Base-by-base conservation (phyloP, 2,797 vertebrate species). In the Lemur catta region DNA sequence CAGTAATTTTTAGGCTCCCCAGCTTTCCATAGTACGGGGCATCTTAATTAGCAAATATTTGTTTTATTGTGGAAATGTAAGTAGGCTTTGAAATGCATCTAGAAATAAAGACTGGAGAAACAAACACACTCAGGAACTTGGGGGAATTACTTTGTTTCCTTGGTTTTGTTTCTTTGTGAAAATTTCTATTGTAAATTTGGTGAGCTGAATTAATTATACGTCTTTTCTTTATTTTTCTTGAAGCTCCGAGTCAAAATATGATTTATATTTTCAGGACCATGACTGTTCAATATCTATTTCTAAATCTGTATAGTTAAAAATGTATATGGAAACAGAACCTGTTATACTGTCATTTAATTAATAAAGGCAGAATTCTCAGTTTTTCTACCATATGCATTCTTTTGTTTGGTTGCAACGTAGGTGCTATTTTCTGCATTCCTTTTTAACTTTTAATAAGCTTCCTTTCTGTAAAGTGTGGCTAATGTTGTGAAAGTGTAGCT, bases 391-490 rank as follows among this genome's bases (percentile, higher is more conserved):
- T 97, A 96, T 88, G 93, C 92, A 95, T 97, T 92, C 92, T 96
- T 97, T 97, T 93, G 89, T 93, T 97, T 35, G 1, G 48, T 50
- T 89, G 57, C 84, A 94, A 82, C 3, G 7, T 94, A 93, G 95
- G 94, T 97, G 96, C 95, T 97, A 97, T 96, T 92, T 97, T 95
- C 71, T 91, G 91, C 61, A 69, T 63, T 97, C 82, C 95, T 96
- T 95, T 97, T 97, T 94, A 95, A 96, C 94, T 95, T 98, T 97
- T 95, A 98, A 96, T 97, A 97, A 97, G 82, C 91, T 87, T 84
- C 79, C 75, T 97, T 94, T 96, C 94, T 67, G 80, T 78, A 59
- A 91, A 93, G 61, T 95, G 90, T 97, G 95, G 97, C 48, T 94
- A 95, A 94, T 85, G 82, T 93, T 97, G 95, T 97, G 95, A 97